Evolutionary conservation across 2,113 vertebrate genomes (phyloP).

Genomic region (Lanius ludovicianus): DNA sequence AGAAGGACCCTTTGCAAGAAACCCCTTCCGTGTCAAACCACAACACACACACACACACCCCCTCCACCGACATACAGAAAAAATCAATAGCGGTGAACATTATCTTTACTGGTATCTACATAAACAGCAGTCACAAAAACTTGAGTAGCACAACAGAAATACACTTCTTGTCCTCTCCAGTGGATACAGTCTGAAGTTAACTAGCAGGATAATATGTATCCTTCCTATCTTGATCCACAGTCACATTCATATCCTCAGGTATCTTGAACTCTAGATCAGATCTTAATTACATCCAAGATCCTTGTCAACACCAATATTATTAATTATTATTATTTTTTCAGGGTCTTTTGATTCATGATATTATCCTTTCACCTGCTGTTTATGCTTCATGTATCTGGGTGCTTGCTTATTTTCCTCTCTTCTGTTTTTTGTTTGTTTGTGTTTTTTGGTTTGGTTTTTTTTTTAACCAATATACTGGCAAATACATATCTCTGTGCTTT

Average conservation of each 20-base stretch:
- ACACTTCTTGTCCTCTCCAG: not conserved
- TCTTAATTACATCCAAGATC: not conserved
- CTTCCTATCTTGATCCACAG: not conserved
- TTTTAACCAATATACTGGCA: not conserved
- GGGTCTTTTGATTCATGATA: not conserved
- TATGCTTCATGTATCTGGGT: not conserved
- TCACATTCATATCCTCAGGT: not conserved
- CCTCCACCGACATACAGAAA: not conserved
- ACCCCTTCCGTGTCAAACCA: too few species aligned
- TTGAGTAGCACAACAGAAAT: not conserved
- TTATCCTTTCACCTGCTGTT: not conserved
- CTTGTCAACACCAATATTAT: not conserved
- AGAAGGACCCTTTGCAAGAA: too few species aligned
- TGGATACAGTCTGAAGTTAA: not conserved
- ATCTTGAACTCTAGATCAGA: not conserved
- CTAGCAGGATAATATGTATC: fast-evolving
- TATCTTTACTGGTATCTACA: not conserved
- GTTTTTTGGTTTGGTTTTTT: not conserved
- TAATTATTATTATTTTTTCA: not conserved
- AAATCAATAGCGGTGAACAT: not conserved
- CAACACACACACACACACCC: not conserved
- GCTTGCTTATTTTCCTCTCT: not conserved
- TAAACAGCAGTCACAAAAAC: not conserved
- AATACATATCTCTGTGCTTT: not conserved
- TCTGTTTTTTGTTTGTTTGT: not conserved